Conservation (phyloP, 2,797 vertebrate genomes). For the Nyctibius grandis region DNA sequence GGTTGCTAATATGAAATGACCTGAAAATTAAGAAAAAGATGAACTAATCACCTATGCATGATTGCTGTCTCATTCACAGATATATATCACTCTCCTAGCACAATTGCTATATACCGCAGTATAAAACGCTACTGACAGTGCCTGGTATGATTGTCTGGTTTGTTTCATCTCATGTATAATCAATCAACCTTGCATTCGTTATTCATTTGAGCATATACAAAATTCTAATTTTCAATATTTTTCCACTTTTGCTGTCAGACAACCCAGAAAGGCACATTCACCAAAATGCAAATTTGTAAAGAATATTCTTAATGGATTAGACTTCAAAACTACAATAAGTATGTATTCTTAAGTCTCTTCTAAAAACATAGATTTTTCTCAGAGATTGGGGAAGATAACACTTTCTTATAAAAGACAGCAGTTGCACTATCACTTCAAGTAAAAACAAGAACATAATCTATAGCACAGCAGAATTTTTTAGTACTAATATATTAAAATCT, state of each 20-base stretch:
- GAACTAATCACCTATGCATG: not conserved
- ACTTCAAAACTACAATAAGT: not conserved
- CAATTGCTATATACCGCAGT: not conserved
- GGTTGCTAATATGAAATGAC: not conserved
- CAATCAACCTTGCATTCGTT: rapidly evolving
- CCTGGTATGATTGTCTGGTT: not conserved
- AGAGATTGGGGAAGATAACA: rapidly evolving
- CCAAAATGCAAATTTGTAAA: not conserved
- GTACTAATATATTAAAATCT: not conserved
- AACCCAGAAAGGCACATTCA: not conserved
- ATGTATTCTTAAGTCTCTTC: not conserved
- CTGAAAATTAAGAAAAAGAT: not conserved
- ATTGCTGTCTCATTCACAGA: not conserved
- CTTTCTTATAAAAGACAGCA: not conserved
- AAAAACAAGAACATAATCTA: not conserved
- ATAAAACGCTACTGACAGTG: not conserved
- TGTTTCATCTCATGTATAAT: not conserved
- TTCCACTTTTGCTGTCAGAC: not conserved
- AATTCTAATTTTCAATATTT: not conserved
- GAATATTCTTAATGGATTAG: not conserved
- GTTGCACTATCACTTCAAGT: not conserved
- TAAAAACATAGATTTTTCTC: not conserved
- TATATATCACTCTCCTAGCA: too few relatives aligned
- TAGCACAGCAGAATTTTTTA: not conserved
- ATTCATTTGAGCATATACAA: not conserved